Base-by-base conservation (phyloP, 23 tunicate species). In the Trididemnum clinides region DNA sequence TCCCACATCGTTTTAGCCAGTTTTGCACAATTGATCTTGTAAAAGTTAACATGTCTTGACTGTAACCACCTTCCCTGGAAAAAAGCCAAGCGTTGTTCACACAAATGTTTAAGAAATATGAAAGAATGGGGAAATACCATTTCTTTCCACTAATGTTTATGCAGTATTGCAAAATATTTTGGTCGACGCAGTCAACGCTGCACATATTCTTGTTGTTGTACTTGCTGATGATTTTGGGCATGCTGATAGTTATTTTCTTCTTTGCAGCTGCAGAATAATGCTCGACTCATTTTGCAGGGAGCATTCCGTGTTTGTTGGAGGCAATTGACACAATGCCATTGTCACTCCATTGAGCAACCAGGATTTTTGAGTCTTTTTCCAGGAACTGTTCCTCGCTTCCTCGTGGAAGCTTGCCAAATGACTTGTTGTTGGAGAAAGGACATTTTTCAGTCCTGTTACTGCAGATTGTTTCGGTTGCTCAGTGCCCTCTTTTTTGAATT, bases 61-160 rank as follows among this genome's bases (percentile, higher is more conserved):
- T 62, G 70, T 62, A 62, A 62, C 70, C 70, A 62, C 70, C 25
- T 62, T 62, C 70, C 70, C 70, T 62, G 26, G 70, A 20, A 62
- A 62, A 62, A 20, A 62, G 25, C 70, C 70, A 62, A 62, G 70
- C 25, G 70, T 62, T 62, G 70, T 62, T 18, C 70, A 62, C 70
- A 62, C 25, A 62, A 18, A 62, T 22, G 27, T 62, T 62, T 22
- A 62, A 62, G 22, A 62, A 5, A 5, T 62, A 62, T 20, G 70
- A 62, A 22, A 62, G 70, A 22, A 12, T 62, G 22, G 70, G 27
- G 27, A 62, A 62, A 22, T 21, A 62, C 70, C 70, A 62, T 62
- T 62, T 62, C 70, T 62, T 62, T 20, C 70, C 70, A 5, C 70
- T 20, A 12, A 62, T 62, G 27, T 62, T 62, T 62, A 62, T 62